Percentiles rank a stretch among this genome's conserved stretches.
These are phyloP conservation scores for Alligator mississippiensis DNA, from an alignment of 2,113 vertebrate genomes.

Conservation along the genomic window DNA sequence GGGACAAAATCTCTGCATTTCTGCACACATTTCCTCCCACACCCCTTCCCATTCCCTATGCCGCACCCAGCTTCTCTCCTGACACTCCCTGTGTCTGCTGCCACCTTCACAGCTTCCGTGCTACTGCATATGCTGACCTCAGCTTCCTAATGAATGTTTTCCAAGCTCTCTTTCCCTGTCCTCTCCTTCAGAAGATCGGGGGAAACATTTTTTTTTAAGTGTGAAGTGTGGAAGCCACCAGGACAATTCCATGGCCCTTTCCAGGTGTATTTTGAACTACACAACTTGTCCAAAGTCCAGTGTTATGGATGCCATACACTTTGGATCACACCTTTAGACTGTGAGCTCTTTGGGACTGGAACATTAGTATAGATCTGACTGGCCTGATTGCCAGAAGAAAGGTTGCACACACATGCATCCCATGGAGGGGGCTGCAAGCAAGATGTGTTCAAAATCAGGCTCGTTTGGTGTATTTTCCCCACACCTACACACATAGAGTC, in stretches of 20 bases:
- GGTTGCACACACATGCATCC: not conserved
- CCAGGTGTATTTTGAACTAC: not conserved
- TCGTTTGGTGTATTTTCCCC: not conserved
- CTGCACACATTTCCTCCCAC: conserved; percentile 58
- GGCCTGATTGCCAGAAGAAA: not conserved
- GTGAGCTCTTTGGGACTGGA: not conserved
- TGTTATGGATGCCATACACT: not conserved
- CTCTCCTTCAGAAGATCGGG: not conserved
- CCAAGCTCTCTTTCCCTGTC: not conserved
- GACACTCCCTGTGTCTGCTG: not conserved
- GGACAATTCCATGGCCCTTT: not conserved
- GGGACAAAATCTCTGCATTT: conserved; percentile 67
- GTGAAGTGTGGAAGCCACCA: not conserved
- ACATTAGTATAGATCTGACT: fast-evolving
- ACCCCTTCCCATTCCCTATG: conserved; percentile 26
- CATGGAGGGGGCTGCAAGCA: not conserved
- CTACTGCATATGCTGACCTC: not conserved
- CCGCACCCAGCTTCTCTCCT: conserved; percentile 39
- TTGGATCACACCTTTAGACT: not conserved
- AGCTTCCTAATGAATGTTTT: not conserved
- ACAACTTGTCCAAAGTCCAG: not conserved
- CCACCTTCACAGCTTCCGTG: not conserved
- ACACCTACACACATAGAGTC: no score
- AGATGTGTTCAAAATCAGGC: not conserved
- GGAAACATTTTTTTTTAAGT: not conserved